Conservation (phyloP, 2,797 vertebrate species). For the Microhierax caerulescens region DNA sequence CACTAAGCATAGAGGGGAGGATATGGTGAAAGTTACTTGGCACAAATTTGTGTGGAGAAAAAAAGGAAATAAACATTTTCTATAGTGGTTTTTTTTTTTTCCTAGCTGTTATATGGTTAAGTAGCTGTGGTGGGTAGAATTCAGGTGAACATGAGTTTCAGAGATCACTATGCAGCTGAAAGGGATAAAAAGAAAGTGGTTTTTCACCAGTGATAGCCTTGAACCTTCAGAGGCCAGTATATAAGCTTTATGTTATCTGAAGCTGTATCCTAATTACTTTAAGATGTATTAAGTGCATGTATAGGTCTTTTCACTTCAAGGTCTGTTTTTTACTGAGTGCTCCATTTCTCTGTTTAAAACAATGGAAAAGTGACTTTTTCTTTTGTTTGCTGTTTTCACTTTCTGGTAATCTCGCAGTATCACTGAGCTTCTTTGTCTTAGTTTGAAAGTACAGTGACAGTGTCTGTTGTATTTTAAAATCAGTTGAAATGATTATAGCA, state of each 20-base stretch:
- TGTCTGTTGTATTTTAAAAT: not conserved
- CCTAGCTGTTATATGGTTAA: not conserved
- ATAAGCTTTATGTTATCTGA: not conserved
- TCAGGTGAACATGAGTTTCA: not conserved
- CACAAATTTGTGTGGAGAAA: not conserved
- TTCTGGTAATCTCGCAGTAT: not conserved
- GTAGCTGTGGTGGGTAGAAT: not conserved
- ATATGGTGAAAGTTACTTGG: not conserved
- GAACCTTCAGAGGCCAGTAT: not conserved
- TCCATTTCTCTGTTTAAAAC: not conserved
- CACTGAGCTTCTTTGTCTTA: not conserved
- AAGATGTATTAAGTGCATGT: not conserved
- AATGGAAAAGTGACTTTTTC: not conserved
- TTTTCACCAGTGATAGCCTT: not conserved
- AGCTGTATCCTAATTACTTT: not conserved
- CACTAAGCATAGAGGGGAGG: fast-evolving
- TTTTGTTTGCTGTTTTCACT: not conserved
- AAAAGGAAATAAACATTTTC: not conserved
- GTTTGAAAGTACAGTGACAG: not conserved
- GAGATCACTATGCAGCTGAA: not conserved
- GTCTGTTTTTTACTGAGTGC: not conserved
- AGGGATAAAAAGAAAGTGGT: not conserved
- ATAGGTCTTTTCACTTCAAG: not conserved
- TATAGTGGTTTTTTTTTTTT: not conserved
- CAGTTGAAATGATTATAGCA: not conserved